Base-by-base conservation (phyloP, 2,888 invertebrate species). In the Oeneis ivallda region DNA sequence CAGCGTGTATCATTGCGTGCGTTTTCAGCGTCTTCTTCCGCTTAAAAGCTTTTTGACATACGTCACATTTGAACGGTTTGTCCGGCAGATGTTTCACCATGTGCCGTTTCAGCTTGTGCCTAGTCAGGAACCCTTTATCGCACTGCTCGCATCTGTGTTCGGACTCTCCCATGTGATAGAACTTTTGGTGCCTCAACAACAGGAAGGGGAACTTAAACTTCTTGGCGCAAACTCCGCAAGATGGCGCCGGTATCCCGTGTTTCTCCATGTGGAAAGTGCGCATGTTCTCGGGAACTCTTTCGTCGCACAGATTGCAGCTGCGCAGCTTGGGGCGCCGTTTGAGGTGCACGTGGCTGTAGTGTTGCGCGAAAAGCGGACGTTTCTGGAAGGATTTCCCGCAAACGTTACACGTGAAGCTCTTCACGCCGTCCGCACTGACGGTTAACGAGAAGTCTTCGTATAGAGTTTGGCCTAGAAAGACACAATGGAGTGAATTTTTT, bases 161-260 rank as follows among this genome's bases (percentile, higher is more conserved):
- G 62, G 74, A 82, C 47, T 83, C 83, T 0, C 80, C 80, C 83
- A 86, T 82, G 32, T 86, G 86, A 0, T 79, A 78, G 52, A 78
- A 79, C 66, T 79, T 80, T 17, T 85, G 85, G 52, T 86, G 86
- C n/a, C 75, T 72, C 3, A 82, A 58, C 1, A 87, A 76, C 13
- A 81, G 73, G 43, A 77, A 78, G 0, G 79, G 82, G 39, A 70
- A 83, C 0, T 82, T 65, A 65, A 86, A 84, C 57, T 82, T 84
- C 64, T 79, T 81, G 4, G 80, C 82, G 68, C 84, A 84, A 0
- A 79, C 81, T 0, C 74, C 74, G 57, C 83, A 83, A 0, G 71
- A 73, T 0, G 84, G 84, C 0, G 77, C 72, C 1, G 79, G 78
- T 2, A 81, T 66, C 0, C 80, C 81, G 62, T 83, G 10, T 9